A percentile compares a stretch with the other conserved stretches of the same genome.
Evolutionary conservation across 2,797 vertebrate species (phyloP).

Genomic region (Pagetopsis macropterus): DNA sequence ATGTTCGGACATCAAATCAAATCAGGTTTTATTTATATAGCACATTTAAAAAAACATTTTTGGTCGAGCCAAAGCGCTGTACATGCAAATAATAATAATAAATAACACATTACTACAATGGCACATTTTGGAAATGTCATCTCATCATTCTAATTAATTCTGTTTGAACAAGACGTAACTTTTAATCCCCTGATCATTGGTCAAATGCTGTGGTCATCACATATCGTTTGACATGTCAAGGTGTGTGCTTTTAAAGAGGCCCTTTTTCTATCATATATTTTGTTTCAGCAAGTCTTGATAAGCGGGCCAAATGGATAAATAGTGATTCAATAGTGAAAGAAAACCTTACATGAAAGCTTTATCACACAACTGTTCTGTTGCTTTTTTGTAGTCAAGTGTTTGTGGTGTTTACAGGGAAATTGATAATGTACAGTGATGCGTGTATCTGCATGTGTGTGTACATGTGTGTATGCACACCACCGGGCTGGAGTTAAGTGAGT

Average conservation of each 20-base stretch:
- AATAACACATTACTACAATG: too few relatives aligned
- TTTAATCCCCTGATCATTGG: not conserved
- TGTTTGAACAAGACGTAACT: not conserved
- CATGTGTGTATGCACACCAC: slow-evolving; percentile 28
- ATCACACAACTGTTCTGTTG: not conserved
- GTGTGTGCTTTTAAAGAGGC: not conserved
- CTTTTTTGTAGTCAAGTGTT: not conserved
- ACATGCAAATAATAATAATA: too few relatives aligned
- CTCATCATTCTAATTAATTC: not conserved
- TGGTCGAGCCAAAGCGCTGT: too few relatives aligned
- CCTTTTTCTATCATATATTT: not conserved
- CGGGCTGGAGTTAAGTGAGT: slow-evolving; percentile 63
- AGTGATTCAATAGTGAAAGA: not conserved
- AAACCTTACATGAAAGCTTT: not conserved
- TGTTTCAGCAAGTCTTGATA: not conserved
- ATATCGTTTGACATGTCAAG: not conserved
- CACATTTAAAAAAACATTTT: too few relatives aligned
- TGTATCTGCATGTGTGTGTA: slow-evolving; percentile 23
- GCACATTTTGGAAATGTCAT: too few relatives aligned
- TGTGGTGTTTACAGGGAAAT: not conserved
- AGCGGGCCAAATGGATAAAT: not conserved
- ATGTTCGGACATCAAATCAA: too few relatives aligned
- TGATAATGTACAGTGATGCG: not conserved
- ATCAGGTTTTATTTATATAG: too few relatives aligned
- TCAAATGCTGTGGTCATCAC: not conserved